Conservation (phyloP, 2,113 vertebrate genomes). For the Megaleporinus macrocephalus region DNA sequence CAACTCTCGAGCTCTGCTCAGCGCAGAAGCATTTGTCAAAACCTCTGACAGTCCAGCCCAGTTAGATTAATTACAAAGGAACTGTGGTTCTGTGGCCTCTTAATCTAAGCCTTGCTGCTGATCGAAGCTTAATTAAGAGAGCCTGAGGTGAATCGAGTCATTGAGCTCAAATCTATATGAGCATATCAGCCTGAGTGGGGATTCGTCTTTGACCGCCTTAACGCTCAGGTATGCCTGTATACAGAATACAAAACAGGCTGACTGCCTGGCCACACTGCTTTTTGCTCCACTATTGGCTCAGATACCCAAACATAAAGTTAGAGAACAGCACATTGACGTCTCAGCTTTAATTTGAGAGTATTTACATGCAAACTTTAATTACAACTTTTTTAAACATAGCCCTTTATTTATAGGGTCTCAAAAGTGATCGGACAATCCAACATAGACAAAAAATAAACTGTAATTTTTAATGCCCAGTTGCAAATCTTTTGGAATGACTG, state of each 20-base stretch:
- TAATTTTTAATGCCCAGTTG: too few species aligned
- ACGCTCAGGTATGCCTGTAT: conserved; percentile 20
- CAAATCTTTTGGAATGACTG: too few species aligned
- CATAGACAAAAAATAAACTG: too few species aligned
- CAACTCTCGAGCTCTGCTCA: not conserved
- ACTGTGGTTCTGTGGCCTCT: conserved; percentile 36
- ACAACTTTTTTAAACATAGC: too few species aligned
- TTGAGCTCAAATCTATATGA: conserved; percentile 33
- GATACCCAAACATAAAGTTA: not conserved
- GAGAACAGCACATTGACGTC: too few species aligned
- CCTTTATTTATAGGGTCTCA: too few species aligned
- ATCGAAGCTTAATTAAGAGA: conserved; percentile 72
- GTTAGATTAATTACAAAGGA: conserved; percentile 61
- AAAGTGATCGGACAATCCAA: too few species aligned
- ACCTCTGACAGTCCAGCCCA: conserved; percentile 5
- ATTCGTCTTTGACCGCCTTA: conserved; percentile 30
- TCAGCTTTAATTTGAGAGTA: too few species aligned
- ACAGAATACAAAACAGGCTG: conserved; percentile 46
- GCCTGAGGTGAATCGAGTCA: not conserved
- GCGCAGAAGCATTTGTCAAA: not conserved
- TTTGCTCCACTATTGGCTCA: not conserved
- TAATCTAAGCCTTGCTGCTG: conserved; percentile 62
- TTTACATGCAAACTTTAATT: too few species aligned
- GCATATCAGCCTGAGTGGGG: conserved; percentile 4
- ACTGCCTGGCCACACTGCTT: not conserved